phyloP scores from a whole-genome alignment of 1,140 invertebrate genomes.

The Neodiprion virginianus region DNA sequence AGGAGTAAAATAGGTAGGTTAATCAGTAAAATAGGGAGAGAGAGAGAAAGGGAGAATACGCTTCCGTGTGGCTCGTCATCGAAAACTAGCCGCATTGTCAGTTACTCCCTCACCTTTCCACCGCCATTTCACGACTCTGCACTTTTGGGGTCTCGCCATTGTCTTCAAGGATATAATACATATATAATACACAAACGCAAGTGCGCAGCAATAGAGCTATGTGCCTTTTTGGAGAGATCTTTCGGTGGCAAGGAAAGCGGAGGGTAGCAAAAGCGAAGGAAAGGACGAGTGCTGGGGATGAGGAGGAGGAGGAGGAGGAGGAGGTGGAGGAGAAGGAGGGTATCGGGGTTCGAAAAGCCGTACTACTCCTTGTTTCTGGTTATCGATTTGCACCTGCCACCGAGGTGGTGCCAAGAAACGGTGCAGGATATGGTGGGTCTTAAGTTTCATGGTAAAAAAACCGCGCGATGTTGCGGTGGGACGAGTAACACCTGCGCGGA shows the following conservation, averaged over 20 bases:
- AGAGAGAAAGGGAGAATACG: conserved; percentile 20
- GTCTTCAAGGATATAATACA: no score
- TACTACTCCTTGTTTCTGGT: no score
- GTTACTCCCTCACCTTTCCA: no score
- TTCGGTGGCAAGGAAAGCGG: conserved; percentile 20
- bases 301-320: conserved; percentile 25
- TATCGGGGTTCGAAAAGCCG: no score
- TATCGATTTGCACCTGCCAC: no score
- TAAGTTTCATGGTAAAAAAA: no score
- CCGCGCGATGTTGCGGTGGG: neutral
- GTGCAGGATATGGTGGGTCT: no score
- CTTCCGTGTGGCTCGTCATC: conserved; percentile 6
- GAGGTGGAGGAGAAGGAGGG: conserved; percentile 19
- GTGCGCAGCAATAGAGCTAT: conserved; percentile 9
- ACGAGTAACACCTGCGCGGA: neutral
- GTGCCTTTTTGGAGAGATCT: conserved; percentile 13
- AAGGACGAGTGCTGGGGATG: conserved; percentile 15
- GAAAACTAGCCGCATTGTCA: no score
- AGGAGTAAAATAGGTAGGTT: conserved; percentile 4
- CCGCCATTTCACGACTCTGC: no score
- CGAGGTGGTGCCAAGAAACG: no score
- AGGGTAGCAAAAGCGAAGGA: conserved; percentile 26
- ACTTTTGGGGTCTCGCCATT: no score
- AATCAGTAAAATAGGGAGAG: conserved; percentile 29
- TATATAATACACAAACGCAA: no score